Conservation (phyloP, 2,888 invertebrate species). For the Agonum fuliginosum region DNA sequence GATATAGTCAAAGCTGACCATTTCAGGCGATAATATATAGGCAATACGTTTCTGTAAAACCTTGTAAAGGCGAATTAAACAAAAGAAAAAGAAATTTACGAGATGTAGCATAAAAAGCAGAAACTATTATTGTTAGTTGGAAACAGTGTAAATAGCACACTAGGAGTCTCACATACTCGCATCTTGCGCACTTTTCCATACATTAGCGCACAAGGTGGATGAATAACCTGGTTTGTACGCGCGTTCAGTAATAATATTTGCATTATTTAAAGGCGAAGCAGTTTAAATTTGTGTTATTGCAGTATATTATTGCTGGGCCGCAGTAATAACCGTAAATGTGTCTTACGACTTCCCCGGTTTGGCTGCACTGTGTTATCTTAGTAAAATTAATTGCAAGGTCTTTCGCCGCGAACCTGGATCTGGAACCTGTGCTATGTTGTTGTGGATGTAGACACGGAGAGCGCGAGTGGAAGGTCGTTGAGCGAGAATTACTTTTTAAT, state of each 20-base stretch:
- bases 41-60: neutral
- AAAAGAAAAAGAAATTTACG: neutral
- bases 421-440: neutral
- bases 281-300: conserved; percentile 59
- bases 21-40: conserved; percentile 1
- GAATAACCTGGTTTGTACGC: conserved; percentile 3
- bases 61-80: neutral
- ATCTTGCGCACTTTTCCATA: conserved; percentile 27
- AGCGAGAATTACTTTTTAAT: neutral
- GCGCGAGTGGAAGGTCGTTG: neutral
- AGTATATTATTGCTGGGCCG: conserved; percentile 56
- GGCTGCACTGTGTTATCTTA: conserved; percentile 53
- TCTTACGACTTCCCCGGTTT: conserved; percentile 38
- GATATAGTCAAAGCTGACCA: neutral
- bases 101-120: neutral
- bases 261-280: conserved; percentile 59
- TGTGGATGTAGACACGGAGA: too few species aligned
- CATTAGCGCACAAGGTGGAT: neutral
- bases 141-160: neutral
- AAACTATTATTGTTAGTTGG: conserved; percentile 11
- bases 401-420: conserved; percentile 15
- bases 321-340: conserved; percentile 57
- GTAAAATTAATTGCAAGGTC: conserved; percentile 51
- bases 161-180: neutral
- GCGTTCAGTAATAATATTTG: conserved; percentile 57